phyloP scores from a whole-genome alignment of 2,888 invertebrate species.

The Drosophila melanocephala region DNA sequence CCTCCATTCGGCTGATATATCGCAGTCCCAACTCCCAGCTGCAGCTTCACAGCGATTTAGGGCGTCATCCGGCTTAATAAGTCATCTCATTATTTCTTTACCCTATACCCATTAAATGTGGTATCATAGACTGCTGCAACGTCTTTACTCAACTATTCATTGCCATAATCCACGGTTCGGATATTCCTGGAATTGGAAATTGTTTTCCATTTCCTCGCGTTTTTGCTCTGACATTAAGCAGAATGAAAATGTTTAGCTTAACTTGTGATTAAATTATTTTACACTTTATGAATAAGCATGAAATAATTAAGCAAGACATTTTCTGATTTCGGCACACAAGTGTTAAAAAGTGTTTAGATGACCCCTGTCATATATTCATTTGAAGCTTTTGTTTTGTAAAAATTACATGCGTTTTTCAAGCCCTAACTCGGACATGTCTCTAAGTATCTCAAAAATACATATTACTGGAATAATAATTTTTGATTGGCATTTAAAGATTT shows the following conservation, averaged over 20 bases:
- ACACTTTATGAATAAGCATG: too few relatives aligned
- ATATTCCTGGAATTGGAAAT: too few relatives aligned
- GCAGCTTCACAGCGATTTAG: constrained; percentile 17
- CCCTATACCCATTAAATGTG: background rate
- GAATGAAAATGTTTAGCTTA: too few relatives aligned
- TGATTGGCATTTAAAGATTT: background rate
- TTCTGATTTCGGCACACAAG: too few relatives aligned
- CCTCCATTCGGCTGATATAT: constrained; percentile 29
- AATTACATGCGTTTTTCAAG: background rate
- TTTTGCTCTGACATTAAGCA: too few relatives aligned
- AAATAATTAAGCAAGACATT: too few relatives aligned
- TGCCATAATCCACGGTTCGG: background rate
- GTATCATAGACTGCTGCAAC: background rate
- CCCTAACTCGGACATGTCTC: background rate
- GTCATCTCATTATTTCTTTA: constrained; percentile 75
- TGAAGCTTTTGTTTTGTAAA: too few relatives aligned
- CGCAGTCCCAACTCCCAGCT: constrained; percentile 18
- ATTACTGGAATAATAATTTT: background rate
- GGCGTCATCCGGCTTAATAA: constrained; percentile 69
- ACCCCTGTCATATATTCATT: too few relatives aligned
- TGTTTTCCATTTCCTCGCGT: too few relatives aligned
- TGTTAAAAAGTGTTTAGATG: too few relatives aligned
- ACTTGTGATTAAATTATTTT: too few relatives aligned
- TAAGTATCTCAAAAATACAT: background rate
- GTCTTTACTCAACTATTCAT: background rate